Conservation (phyloP, 2,888 invertebrate species). For the Drosophila trichaetosa region DNA sequence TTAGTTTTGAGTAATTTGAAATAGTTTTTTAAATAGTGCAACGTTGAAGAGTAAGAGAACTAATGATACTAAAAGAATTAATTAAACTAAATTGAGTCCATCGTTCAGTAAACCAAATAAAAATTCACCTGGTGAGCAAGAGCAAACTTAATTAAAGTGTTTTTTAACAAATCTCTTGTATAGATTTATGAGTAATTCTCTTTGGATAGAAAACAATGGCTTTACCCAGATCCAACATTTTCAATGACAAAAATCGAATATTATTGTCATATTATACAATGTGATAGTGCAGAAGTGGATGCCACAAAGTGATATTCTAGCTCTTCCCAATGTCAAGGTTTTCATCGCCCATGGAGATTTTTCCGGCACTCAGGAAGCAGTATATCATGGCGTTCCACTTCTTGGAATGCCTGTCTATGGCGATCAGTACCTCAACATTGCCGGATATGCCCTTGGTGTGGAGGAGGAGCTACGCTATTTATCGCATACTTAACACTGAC, state of each 20-base stretch:
- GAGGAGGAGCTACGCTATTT: conserved; percentile 56
- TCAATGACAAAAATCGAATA: not conserved
- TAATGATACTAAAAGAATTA: not conserved
- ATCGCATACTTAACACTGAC: not conserved
- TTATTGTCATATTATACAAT: conserved; percentile 55
- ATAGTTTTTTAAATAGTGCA: not conserved
- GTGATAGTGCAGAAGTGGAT: conserved; percentile 85
- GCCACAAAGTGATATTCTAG: conserved; percentile 85
- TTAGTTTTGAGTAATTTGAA: not conserved
- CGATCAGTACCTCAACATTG: conserved; percentile 82
- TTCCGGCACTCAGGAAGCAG: no score
- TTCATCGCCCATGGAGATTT: no score
- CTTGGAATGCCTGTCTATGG: conserved; percentile 83
- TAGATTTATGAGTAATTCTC: not conserved
- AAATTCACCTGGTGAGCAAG: not conserved
- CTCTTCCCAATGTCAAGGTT: conserved; percentile 84
- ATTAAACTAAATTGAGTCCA: not conserved
- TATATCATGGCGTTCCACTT: conserved; percentile 83
- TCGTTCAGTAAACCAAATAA: not conserved
- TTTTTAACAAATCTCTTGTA: not conserved
- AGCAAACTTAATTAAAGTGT: not conserved
- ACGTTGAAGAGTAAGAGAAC: no score
- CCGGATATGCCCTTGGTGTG: conserved; percentile 75
- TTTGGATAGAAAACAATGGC: not conserved
- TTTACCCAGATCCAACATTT: not conserved